These are phyloP conservation scores for Epistrophe grossulariae DNA, from an alignment of 2,888 invertebrate genomes.

Conservation along the genomic window DNA sequence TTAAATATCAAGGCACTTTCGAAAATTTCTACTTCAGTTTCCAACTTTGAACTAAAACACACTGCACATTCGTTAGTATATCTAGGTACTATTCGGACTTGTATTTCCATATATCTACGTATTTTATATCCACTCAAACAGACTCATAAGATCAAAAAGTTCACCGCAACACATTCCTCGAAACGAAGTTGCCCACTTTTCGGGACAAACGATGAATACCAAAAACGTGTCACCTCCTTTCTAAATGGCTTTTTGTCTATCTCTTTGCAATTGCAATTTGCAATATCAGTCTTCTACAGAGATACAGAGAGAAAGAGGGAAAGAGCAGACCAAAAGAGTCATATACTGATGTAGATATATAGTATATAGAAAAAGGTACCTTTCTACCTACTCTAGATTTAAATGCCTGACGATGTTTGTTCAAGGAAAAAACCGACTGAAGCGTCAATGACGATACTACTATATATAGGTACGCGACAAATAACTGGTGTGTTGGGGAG, in stretches of 20 bases:
- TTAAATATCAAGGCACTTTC: not conserved
- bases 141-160: slow-evolving; percentile 59
- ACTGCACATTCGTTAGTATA: not conserved
- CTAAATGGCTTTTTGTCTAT: slow-evolving; percentile 5
- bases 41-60: slow-evolving; percentile 10
- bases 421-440: slow-evolving; percentile 4
- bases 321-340: not conserved
- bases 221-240: slow-evolving; percentile 59
- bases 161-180: slow-evolving; percentile 50
- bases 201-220: slow-evolving; percentile 62
- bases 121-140: slow-evolving; percentile 3
- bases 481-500: not conserved
- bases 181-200: slow-evolving; percentile 57
- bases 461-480: not conserved
- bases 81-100: not conserved
- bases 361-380: not conserved
- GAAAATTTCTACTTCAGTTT: slow-evolving; percentile 20
- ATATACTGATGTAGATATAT: not conserved
- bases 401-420: slow-evolving; percentile 34
- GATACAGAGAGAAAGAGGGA: too few species aligned
- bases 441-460: slow-evolving; percentile 10
- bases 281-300: not conserved
- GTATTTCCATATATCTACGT: not conserved
- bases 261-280: slow-evolving; percentile 26
- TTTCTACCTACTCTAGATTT: slow-evolving; percentile 13